These are phyloP conservation scores for Pristionchus exspectatus DNA, from an alignment of 2,888 invertebrate species.

Conservation along the genomic window DNA sequence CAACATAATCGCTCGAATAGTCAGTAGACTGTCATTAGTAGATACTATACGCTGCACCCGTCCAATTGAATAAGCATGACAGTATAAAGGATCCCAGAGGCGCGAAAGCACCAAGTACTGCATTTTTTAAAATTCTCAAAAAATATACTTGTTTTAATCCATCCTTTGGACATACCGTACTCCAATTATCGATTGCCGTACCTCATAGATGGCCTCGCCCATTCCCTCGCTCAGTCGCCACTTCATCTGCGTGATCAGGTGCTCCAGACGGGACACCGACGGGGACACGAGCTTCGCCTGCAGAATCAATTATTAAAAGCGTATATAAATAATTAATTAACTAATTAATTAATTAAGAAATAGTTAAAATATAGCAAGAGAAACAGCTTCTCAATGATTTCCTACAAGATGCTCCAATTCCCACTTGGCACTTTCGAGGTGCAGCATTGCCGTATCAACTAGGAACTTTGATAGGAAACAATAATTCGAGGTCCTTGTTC, in stretches of 20 bases:
- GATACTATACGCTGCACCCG: too few species aligned
- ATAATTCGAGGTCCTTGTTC: not conserved
- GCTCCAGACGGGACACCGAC: slow-evolving; percentile 92
- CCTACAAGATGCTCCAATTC: not conserved
- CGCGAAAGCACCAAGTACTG: too few species aligned
- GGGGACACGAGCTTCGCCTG: slow-evolving; percentile 93
- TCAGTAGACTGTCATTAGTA: too few species aligned
- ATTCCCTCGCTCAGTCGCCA: slow-evolving; percentile 97
- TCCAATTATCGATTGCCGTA: not conserved
- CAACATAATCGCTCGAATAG: not conserved
- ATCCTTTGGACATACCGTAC: not conserved
- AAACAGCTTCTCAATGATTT: not conserved
- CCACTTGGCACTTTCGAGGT: not conserved
- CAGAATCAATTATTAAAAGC: not conserved
- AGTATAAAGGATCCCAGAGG: too few species aligned
- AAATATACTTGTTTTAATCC: not conserved
- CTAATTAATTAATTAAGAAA: not conserved
- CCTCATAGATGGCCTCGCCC: slow-evolving; percentile 96
- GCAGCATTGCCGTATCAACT: not conserved
- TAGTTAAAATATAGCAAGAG: too few species aligned
- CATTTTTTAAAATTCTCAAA: too few species aligned
- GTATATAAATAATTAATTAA: too few species aligned
- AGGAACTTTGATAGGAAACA: not conserved
- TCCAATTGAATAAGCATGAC: too few species aligned
- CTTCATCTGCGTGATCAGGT: slow-evolving; percentile 98